Conservation (phyloP, 2,113 vertebrate genomes). For the Oceanites oceanicus region DNA sequence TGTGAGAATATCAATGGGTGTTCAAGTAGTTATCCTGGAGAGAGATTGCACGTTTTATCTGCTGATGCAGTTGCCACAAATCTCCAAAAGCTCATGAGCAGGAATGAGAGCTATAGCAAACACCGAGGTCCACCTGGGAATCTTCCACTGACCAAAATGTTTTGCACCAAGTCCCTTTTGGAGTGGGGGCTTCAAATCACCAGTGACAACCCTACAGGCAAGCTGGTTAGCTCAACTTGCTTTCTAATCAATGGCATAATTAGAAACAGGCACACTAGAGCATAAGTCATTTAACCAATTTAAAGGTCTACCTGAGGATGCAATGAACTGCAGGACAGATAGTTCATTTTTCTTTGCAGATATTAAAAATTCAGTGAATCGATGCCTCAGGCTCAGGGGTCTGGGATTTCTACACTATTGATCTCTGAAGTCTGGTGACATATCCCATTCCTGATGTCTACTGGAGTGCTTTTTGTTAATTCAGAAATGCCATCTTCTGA, state of each 20-base stretch:
- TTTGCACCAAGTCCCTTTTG: not conserved
- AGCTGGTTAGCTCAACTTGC: not conserved
- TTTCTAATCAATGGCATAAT: not conserved
- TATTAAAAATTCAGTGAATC: not conserved
- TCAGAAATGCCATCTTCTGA: conserved; percentile 58
- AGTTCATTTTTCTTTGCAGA: not conserved
- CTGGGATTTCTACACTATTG: not conserved
- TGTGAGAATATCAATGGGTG: too few species aligned
- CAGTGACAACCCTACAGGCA: not conserved
- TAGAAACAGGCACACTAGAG: not conserved
- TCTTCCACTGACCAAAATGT: not conserved
- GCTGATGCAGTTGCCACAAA: too few species aligned
- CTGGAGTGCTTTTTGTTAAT: conserved; percentile 53
- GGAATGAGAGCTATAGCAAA: not conserved
- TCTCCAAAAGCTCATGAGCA: not conserved
- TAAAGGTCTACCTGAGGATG: not conserved
- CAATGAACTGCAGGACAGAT: not conserved
- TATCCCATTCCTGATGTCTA: not conserved
- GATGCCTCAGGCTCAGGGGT: not conserved
- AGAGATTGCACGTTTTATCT: not conserved
- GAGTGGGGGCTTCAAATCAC: not conserved
- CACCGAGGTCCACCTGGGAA: not conserved
- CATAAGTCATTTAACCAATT: not conserved
- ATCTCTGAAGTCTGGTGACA: not conserved
- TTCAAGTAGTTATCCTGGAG: not conserved